Conservation (phyloP, 2,797 vertebrate genomes). For the Carcharodon carcharias region DNA sequence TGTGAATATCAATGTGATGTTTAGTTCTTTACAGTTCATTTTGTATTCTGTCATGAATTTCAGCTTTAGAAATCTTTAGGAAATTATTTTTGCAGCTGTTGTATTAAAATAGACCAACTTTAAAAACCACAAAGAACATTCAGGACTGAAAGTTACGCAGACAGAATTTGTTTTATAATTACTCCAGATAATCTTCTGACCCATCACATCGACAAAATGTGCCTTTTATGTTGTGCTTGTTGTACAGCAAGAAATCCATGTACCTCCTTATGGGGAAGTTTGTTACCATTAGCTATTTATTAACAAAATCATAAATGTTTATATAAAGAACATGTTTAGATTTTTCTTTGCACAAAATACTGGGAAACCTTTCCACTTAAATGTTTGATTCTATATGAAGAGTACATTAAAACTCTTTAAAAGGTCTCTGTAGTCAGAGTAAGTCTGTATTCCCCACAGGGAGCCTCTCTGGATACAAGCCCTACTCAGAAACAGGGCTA, state of each 20-base stretch:
- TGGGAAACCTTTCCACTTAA: neutral
- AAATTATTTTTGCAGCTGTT: conserved; percentile 27
- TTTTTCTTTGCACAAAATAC: neutral
- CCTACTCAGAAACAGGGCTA: neutral
- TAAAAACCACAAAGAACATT: neutral
- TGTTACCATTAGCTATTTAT: neutral
- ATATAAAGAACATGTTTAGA: neutral
- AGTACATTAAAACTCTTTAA: neutral
- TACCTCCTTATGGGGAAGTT: neutral
- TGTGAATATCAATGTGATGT: conserved; percentile 20
- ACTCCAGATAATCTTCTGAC: neutral
- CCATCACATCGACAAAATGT: neutral
- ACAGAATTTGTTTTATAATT: conserved; percentile 22
- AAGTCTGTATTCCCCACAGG: neutral
- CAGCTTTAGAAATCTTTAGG: neutral
- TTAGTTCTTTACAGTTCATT: conserved; percentile 19
- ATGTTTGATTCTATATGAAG: neutral
- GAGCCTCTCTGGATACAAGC: neutral
- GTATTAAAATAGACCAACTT: neutral
- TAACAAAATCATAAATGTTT: neutral
- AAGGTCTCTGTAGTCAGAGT: neutral
- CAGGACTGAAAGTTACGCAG: neutral
- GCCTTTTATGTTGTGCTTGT: neutral
- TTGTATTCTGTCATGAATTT: conserved; percentile 17
- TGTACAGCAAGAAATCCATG: neutral